Percentiles rank a stretch among this genome's conserved stretches.
These are phyloP conservation scores for Ellobium chinense DNA, from an alignment of 2,888 invertebrate species.

Conservation along the genomic window DNA sequence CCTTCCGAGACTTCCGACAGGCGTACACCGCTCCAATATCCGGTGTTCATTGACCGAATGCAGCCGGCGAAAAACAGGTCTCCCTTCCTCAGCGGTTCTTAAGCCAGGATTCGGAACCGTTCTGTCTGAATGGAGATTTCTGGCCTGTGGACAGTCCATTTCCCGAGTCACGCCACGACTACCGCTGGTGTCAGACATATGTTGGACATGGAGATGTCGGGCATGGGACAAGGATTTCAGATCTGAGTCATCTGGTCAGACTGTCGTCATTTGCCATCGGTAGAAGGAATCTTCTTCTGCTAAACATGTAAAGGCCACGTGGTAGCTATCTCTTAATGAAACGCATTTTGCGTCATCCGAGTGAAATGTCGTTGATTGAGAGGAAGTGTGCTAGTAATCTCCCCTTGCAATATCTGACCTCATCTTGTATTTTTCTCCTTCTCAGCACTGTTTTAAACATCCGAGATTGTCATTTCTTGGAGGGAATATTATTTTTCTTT, in stretches of 20 bases:
- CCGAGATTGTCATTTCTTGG: too few species aligned
- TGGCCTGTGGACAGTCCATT: background rate
- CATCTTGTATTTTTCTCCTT: too few species aligned
- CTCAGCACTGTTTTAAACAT: too few species aligned
- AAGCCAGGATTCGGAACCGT: constrained; percentile 9
- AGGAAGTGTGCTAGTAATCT: too few species aligned
- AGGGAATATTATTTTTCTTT: too few species aligned
- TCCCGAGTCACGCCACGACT: background rate
- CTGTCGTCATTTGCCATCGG: background rate
- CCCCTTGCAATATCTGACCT: too few species aligned
- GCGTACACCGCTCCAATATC: constrained; percentile 23
- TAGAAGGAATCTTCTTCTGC: too few species aligned
- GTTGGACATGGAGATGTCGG: constrained; percentile 8
- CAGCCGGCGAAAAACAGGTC: constrained; percentile 5
- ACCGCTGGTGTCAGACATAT: background rate
- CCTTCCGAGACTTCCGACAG: constrained; percentile 3
- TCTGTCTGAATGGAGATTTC: constrained; percentile 23
- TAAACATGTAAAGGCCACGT: too few species aligned
- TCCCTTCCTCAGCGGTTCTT: background rate
- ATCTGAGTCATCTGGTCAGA: background rate
- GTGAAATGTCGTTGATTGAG: too few species aligned
- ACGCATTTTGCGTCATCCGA: too few species aligned
- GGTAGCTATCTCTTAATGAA: too few species aligned
- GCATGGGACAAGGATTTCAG: background rate
- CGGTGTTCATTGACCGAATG: constrained; percentile 25